Base-by-base conservation (phyloP, 1,140 invertebrate species). In the Hestina assimilis region DNA sequence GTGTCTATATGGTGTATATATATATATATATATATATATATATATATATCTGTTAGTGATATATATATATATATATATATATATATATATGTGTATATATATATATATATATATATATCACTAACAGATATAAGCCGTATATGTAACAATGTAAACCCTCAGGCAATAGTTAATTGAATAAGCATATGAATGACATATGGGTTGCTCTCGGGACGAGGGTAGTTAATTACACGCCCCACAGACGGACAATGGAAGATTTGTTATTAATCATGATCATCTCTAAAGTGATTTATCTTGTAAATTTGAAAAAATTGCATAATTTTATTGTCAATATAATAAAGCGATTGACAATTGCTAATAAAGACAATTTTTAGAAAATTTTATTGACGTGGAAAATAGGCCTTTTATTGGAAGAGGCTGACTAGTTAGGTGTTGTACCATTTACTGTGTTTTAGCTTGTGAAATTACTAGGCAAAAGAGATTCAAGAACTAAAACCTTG, bases 211-310 rank as follows among this genome's bases (percentile, higher is more conserved):
- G 52, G 59, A 55, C 51, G 38, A 40, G 60, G 54, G 52, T 23
- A 59, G 62, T 59, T 66, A 66, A 66, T 66, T 63, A 66, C 51
- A 66, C 61, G 65, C 65, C 53, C 45, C 48, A 59, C 56, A 38
- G 23, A 58, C 63, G 28, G 41, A 66, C 63, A 63, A 62, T 59
- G 42, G 51, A 20, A 9, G 56, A 63, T 58, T 55, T 29, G 42
- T 45, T 63, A 56, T 62, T 62, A 57, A 62, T 62, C 17, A 47
- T 20, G 40, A 24, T 42, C 19, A 23, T 21, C 40, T 20, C 19
- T 11, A 12, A 9, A 14, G 33, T 17, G 15, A 38, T 38, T 17
- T 38, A 14, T 38, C 14, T 15, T 5, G 24, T 6, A 14, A 1
- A 5, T 17, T 33, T 14, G 31, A 14, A 31, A 31, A 31, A 28